These are phyloP conservation scores for Anser brachyrhynchus DNA, from an alignment of 2,113 vertebrate species.

Conservation along the genomic window DNA sequence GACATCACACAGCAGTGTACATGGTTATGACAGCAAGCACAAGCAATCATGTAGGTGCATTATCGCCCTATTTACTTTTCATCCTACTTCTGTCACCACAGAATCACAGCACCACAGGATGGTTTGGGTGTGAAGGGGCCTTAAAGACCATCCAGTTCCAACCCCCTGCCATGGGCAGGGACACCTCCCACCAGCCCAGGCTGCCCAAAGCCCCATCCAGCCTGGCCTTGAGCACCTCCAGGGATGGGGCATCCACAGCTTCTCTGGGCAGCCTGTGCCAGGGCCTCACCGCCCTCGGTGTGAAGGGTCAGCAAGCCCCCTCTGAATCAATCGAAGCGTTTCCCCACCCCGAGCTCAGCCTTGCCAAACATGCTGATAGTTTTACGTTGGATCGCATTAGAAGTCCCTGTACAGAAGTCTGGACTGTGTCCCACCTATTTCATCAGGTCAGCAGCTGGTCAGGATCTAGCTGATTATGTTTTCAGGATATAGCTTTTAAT, in stretches of 20 bases:
- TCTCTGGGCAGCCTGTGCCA: no score
- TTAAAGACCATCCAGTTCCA: no score
- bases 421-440: not conserved
- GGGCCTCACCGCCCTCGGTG: no score
- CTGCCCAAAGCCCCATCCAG: no score
- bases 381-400: not conserved
- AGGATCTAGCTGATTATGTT: not conserved
- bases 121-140: no score
- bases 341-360: not conserved
- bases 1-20: rapidly evolving
- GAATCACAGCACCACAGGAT: no score
- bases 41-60: not conserved
- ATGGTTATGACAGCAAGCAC: not conserved
- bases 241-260: no score
- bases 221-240: no score
- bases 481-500: not conserved
- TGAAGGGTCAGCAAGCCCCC: not conserved
- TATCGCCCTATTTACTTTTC: not conserved
- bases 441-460: not conserved
- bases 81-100: not conserved
- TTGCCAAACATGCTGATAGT: not conserved
- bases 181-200: no score
- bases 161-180: no score
- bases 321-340: not conserved
- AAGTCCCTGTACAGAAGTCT: not conserved